These are phyloP conservation scores for Zeugodacus cucurbitae DNA, from an alignment of 1,140 invertebrate species.

Conservation along the genomic window DNA sequence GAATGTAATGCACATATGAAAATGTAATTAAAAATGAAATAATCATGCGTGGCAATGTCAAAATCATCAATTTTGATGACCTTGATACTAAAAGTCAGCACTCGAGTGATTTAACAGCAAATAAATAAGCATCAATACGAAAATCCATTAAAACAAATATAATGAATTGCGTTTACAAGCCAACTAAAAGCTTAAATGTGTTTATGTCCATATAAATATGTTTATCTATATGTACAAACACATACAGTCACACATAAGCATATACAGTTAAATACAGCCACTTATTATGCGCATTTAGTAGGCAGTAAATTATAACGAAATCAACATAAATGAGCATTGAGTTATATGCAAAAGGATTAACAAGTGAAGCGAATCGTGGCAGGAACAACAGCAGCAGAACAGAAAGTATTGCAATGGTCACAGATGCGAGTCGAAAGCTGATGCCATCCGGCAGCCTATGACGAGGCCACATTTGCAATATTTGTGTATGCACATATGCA, in stretches of 20 bases:
- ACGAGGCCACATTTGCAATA: not conserved
- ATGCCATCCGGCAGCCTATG: not conserved
- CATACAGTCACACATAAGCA: not conserved
- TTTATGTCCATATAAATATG: not conserved
- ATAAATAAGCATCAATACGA: not conserved
- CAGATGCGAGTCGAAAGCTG: not conserved
- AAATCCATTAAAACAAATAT: not conserved
- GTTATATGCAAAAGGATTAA: not conserved
- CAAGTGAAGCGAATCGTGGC: not conserved
- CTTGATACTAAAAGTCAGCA: too few relatives aligned
- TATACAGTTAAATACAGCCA: not conserved
- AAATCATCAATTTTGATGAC: too few relatives aligned
- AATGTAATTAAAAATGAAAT: too few relatives aligned
- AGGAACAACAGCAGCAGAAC: not conserved
- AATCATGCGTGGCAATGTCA: too few relatives aligned
- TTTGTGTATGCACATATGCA: not conserved
- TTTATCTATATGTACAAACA: not conserved
- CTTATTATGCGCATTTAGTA: not conserved
- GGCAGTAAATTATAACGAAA: conserved; percentile 30
- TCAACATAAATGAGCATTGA: conserved; percentile 4
- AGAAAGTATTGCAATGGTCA: not conserved
- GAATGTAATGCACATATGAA: too few relatives aligned
- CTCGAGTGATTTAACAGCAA: not conserved
- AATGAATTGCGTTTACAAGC: not conserved
- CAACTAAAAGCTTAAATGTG: conserved; percentile 3